Conservation (phyloP, 2,113 vertebrate genomes). For the Callipepla squamata region DNA sequence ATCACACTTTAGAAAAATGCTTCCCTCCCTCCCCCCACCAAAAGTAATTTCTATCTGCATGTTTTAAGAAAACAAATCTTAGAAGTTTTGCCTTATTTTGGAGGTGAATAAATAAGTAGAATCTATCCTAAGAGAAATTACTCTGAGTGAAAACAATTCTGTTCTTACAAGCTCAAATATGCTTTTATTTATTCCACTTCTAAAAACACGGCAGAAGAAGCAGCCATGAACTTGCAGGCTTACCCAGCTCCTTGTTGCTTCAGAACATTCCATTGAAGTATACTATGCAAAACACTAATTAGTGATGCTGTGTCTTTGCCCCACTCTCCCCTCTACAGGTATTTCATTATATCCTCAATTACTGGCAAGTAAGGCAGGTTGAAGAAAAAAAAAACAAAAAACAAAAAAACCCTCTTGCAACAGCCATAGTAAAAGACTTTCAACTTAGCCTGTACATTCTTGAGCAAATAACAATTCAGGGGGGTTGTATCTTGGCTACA, state of each 20-base stretch:
- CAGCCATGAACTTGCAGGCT: not conserved
- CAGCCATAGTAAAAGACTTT: slow-evolving; percentile 12
- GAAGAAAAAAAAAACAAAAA: not conserved
- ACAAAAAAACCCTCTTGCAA: not conserved
- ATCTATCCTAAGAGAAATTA: not conserved
- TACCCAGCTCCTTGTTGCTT: not conserved
- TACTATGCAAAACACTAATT: not conserved
- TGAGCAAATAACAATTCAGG: slow-evolving; percentile 51
- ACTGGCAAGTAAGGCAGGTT: not conserved
- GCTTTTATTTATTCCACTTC: not conserved
- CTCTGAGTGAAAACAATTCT: not conserved
- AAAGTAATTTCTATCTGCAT: not conserved
- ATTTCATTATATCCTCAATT: not conserved
- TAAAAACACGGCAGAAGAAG: not conserved
- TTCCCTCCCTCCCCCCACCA: too few species aligned
- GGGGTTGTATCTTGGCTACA: not conserved
- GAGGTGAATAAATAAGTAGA: not conserved
- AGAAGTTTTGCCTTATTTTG: not conserved
- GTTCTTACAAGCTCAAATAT: not conserved
- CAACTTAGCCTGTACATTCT: slow-evolving; percentile 27
- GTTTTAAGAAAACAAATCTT: not conserved
- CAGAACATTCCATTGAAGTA: not conserved
- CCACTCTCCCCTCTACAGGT: not conserved
- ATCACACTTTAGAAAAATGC: not conserved
- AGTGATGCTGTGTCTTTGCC: not conserved